Base-by-base conservation (phyloP, 2,888 invertebrate genomes). In the Dicranocentrus wangi region DNA sequence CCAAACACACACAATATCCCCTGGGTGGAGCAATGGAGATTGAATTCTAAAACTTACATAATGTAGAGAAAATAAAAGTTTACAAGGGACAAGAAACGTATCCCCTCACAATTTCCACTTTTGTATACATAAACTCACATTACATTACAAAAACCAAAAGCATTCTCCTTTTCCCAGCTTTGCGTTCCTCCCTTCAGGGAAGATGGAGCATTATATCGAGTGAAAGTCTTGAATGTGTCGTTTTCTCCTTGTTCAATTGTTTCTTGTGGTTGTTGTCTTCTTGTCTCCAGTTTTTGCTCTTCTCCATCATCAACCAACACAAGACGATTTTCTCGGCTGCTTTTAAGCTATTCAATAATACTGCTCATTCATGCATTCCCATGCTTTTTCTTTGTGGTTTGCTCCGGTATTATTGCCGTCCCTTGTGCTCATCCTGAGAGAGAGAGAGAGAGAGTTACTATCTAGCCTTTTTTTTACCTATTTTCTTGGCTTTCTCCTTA, bases 291-390 rank as follows among this genome's bases (percentile, higher is more conserved):
- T 32, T 61, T 61, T 32, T 58, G 15, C 55, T 65, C n/a, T 25
- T 17, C 55, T 55, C 68, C 58, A 58, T 68, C 47, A 42, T 51
- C 53, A 73, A 28, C 13, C n/a, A 28, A 32, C 19, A 15, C 17
- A 17, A 66, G 63, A 77, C 21, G 69, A 77, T 63, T 77, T 70
- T 77, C 70, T 53, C 60, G 68, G 21, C 15, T 47, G 47, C 47
- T 47, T 47, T 25, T 39, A 47, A 66, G 66, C 66, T 51, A 66
- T 61, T 71, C 79, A 79, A 79, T 79, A 79, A 79, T 71, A 72
- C 71, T 71, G 71, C 58, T 71, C 66, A 71, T 79, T 79, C 79
- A 79, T 79, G 79, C 79, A 79, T 72, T 58, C 66, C 1, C 69
- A 69, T 71, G 51, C 66, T 69, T 79, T 63, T 53, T 71, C 23